These are phyloP conservation scores for Cybosia mesomella DNA, from an alignment of 2,888 invertebrate genomes.

Conservation along the genomic window DNA sequence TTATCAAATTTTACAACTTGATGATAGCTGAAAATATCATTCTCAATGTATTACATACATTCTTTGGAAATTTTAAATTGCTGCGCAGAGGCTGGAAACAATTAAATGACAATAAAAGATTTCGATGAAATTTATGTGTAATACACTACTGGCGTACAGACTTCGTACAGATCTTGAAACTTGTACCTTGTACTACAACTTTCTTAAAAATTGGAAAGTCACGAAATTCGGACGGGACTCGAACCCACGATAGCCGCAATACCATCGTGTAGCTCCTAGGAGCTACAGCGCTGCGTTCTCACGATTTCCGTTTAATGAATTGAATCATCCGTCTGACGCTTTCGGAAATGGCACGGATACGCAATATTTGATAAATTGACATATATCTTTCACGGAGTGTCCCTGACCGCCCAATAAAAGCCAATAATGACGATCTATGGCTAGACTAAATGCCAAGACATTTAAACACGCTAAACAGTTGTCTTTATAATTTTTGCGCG, in stretches of 20 bases:
- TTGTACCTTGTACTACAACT: not conserved
- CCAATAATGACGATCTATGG: not conserved
- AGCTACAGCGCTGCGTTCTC: not conserved
- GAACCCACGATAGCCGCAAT: not conserved
- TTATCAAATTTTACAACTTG: no score
- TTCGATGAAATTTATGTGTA: not conserved
- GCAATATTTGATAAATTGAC: not conserved
- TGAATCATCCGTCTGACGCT: not conserved
- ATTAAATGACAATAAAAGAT: not conserved
- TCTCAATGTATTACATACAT: no score
- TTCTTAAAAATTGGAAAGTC: no score
- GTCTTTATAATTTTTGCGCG: not conserved
- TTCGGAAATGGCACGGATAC: not conserved
- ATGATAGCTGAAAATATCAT: no score
- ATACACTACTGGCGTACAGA: not conserved
- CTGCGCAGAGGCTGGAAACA: no score
- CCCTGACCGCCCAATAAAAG: not conserved
- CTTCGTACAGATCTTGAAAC: not conserved
- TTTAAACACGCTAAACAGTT: not conserved
- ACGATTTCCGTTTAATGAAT: not conserved
- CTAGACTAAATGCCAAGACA: conserved; percentile 1
- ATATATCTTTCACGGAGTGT: not conserved
- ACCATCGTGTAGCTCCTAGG: not conserved
- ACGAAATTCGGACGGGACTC: not conserved
- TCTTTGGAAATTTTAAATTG: not conserved